A percentile compares a stretch with the other conserved stretches of the same genome.
phyloP scores from a whole-genome alignment of 1,140 invertebrate genomes.

The Cardiocondyla obscurior region DNA sequence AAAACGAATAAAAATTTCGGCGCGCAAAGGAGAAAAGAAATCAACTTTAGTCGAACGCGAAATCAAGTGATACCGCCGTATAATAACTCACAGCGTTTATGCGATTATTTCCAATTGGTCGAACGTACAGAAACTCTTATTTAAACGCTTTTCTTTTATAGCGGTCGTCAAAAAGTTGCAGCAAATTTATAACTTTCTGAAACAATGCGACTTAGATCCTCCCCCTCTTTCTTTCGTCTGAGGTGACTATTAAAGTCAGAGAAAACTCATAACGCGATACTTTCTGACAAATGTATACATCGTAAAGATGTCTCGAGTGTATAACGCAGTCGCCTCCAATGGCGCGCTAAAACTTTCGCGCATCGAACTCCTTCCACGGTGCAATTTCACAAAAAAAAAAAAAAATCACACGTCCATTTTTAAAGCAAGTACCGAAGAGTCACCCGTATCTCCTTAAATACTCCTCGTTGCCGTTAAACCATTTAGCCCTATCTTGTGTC shows the following conservation, averaged over 20 bases:
- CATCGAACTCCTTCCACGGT: background rate
- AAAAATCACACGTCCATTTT: background rate
- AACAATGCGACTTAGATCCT: constrained; percentile 13
- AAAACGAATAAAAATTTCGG: background rate
- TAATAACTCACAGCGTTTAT: background rate
- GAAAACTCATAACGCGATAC: constrained; percentile 13
- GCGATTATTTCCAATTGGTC: constrained; percentile 4
- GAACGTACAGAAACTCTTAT: constrained; percentile 25
- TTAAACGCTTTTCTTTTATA: constrained; percentile 9
- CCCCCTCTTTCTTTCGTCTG: background rate
- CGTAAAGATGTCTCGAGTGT: constrained; percentile 12
- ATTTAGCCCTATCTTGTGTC: constrained; percentile 10
- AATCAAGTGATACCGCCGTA: background rate
- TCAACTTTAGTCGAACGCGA: background rate
- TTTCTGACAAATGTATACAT: constrained; percentile 26
- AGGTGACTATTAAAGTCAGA: constrained; percentile 18
- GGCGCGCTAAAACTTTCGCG: background rate
- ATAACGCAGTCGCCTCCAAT: background rate
- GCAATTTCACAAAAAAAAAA: background rate
- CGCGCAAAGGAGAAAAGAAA: background rate
- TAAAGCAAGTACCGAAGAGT: background rate
- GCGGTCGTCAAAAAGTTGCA: constrained; percentile 35
- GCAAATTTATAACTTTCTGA: constrained; percentile 41
- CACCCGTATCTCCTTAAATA: constrained; percentile 31
- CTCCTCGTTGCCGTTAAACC: constrained; percentile 11